Evolutionary conservation across 92 coral and sea anemone genomes (phyloP).

Genomic region (Zoanthus sociatus): DNA sequence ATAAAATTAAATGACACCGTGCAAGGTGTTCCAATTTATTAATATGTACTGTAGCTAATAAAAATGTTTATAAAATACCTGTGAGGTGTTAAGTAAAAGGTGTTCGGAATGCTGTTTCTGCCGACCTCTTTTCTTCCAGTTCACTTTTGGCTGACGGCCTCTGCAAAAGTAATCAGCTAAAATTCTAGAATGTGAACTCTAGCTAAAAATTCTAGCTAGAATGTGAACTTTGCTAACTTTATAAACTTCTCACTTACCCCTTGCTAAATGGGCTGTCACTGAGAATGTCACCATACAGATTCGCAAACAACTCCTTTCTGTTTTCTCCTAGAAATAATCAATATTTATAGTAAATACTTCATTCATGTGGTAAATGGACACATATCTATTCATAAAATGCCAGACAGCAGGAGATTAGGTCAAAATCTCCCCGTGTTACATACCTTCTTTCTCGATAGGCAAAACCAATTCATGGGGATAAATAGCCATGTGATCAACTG

Average conservation of each 20-base stretch:
- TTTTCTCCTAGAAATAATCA: conserved; percentile 41
- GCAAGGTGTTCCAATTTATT: too few species aligned
- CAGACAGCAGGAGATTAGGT: too few species aligned
- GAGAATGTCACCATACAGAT: conserved; percentile 60
- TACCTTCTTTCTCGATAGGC: conserved; percentile 54
- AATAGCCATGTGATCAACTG: conserved; percentile 93
- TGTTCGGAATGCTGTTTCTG: conserved; percentile 96
- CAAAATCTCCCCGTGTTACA: background rate
- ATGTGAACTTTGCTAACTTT: too few species aligned
- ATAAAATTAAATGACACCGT: too few species aligned
- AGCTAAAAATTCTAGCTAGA: background rate
- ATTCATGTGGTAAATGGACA: too few species aligned
- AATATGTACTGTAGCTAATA: background rate
- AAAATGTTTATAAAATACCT: conserved; percentile 50
- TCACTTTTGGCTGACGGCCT: conserved; percentile 71
- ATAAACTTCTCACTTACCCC: conserved; percentile 50
- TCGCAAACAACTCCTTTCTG: conserved; percentile 54
- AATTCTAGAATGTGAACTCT: background rate
- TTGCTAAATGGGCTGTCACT: conserved; percentile 81
- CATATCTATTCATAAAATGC: too few species aligned
- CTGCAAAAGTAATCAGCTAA: conserved; percentile 21
- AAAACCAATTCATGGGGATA: conserved; percentile 80
- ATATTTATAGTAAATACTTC: too few species aligned
- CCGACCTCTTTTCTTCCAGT: conserved; percentile 89
- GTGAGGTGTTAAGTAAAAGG: conserved; percentile 83